These are phyloP conservation scores for Falco punctatus DNA, from an alignment of 2,113 vertebrate genomes.

Conservation along the genomic window DNA sequence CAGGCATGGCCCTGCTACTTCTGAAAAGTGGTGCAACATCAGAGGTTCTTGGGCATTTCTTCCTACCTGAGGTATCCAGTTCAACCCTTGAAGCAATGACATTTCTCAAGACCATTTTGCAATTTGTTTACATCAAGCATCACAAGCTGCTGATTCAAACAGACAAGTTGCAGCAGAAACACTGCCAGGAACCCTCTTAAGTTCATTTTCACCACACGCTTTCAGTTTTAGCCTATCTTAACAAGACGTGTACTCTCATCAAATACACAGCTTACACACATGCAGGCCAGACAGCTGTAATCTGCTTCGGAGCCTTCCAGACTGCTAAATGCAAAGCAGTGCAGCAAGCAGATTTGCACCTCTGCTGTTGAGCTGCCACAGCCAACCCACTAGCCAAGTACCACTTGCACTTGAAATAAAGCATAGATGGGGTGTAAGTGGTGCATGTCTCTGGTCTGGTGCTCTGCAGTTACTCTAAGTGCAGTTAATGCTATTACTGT, in stretches of 20 bases:
- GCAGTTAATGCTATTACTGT: neutral
- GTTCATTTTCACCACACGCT: neutral
- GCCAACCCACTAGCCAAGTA: neutral
- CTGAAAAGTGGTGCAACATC: neutral
- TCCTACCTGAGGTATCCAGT: neutral
- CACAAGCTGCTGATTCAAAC: conserved; percentile 7
- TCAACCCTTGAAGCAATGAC: neutral
- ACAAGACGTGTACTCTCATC: neutral
- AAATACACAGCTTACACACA: neutral
- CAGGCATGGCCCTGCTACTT: neutral
- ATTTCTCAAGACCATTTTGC: neutral
- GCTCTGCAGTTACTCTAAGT: neutral
- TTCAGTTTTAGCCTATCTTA: conserved; percentile 27
- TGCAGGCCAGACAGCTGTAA: neutral
- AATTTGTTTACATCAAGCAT: neutral
- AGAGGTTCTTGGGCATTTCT: neutral
- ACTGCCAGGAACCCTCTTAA: neutral
- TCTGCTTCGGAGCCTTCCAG: neutral
- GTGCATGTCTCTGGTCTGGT: neutral
- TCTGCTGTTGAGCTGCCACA: neutral
- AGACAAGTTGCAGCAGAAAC: neutral
- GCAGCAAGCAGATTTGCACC: neutral
- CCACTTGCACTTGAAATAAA: neutral
- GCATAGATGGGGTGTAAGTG: neutral
- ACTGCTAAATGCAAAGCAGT: neutral